phyloP scores from a whole-genome alignment of 2,888 invertebrate genomes.

The Erpobdella octoculata region DNA sequence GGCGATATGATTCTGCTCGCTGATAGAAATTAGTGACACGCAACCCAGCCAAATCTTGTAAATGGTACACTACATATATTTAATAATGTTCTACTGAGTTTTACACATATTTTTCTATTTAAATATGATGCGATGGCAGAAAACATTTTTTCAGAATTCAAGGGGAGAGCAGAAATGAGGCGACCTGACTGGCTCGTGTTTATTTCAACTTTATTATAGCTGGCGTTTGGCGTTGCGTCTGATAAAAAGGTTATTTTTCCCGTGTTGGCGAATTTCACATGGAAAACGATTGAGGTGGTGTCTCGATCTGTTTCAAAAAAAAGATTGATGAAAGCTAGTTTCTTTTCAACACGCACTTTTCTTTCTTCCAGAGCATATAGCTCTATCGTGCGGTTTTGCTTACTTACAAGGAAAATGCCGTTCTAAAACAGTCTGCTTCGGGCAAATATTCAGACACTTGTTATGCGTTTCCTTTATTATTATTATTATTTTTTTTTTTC shows the following conservation, averaged over 20 bases:
- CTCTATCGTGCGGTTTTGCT: too few species aligned
- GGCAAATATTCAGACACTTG: background rate
- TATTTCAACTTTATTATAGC: constrained; percentile 8
- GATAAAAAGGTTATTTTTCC: constrained; percentile 3
- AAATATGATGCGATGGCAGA: background rate
- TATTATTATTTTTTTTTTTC: too few species aligned
- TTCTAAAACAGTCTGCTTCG: background rate
- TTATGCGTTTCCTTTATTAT: too few species aligned
- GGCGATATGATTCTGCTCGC: too few species aligned
- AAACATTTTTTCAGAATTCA: background rate
- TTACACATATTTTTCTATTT: too few species aligned
- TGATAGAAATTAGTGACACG: too few species aligned
- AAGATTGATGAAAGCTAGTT: constrained; percentile 1
- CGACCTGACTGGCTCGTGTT: background rate
- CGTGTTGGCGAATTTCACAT: constrained; percentile 7
- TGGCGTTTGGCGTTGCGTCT: constrained; percentile 6
- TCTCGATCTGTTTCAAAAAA: constrained; percentile 7
- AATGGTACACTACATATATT: too few species aligned
- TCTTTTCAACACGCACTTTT: background rate
- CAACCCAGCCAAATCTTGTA: too few species aligned
- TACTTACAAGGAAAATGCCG: background rate
- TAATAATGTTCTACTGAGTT: too few species aligned
- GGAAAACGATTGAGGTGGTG: constrained; percentile 3
- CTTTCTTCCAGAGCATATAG: too few species aligned
- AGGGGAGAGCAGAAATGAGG: background rate